Base-by-base conservation (phyloP, 37 sponge, comb jelly and placozoan species). In the Crambe crambe region DNA sequence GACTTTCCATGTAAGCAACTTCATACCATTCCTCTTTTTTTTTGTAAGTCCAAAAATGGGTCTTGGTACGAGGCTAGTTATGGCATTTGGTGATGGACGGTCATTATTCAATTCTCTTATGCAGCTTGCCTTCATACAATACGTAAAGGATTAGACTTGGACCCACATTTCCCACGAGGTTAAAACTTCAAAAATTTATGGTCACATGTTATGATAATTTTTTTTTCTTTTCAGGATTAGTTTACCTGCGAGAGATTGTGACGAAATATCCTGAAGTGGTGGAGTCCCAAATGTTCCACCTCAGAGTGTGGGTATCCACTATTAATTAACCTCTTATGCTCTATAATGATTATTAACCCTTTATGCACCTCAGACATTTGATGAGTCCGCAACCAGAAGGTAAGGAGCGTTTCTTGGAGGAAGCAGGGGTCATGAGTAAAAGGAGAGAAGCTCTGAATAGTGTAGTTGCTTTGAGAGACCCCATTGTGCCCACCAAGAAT, bases 141-240 rank as follows among this genome's bases (percentile, higher is more conserved):
- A 25, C 1, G 30, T 18, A 61, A 69, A 47, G 83, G 65, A 3
- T 68, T 88, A 56, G 32, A 82, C 22, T 26, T 76, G 2, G 71
- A 78, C 20, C 83, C 88, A 15, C 37, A 78, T 1, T 88, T 77
- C 47, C 77, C 83, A 3, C 76, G 77, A 82, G 88, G 88, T 88
- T 23, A 36, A 58, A 10, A 21, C 2, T 34, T 2, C 2, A 30
- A 2, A 9, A 31, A 9, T 2, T 2, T 65, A 9, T 17, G 4
- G 61, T 22, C 17, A 5, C 23, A 9, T 60, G 9, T 60, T 60
- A 26, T 22, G 6, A 21, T 22, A 21, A 5, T 22, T 22, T 25
- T 60, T 22, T 60, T 60, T 60, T 60, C 61, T 22, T 60, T 22
- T 22, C 51, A 87, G 87, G 87, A 25, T 23, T 87, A 23, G 74